These are phyloP conservation scores for Apogon talboti DNA, from an alignment of 2,797 vertebrate species.

Conservation along the genomic window DNA sequence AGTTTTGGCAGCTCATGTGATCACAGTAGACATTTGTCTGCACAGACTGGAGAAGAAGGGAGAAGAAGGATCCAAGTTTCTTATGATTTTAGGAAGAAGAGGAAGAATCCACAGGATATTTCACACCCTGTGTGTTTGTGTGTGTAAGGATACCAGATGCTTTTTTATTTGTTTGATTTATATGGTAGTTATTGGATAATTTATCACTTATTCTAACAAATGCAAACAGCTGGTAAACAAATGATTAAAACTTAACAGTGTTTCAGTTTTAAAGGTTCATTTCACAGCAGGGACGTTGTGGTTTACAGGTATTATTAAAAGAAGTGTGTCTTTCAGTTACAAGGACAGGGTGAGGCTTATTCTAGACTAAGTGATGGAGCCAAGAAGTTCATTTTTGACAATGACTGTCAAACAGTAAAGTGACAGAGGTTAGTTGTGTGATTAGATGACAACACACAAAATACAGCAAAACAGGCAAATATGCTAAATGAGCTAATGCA, in stretches of 20 bases:
- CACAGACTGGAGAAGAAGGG: conserved; percentile 55
- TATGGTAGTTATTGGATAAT: conserved; percentile 50
- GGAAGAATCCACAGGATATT: conserved; percentile 5
- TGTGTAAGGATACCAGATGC: conserved; percentile 23
- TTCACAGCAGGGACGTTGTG: conserved; percentile 6
- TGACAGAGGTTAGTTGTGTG: background rate
- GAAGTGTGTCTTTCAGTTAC: conserved; percentile 4
- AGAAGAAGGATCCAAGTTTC: conserved; percentile 38
- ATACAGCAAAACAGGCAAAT: background rate
- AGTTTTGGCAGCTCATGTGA: conserved; percentile 47
- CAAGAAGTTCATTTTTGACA: background rate
- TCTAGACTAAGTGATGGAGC: background rate
- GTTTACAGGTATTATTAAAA: conserved; percentile 7
- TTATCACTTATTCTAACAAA: conserved; percentile 39
- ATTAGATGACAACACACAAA: conserved; percentile 14
- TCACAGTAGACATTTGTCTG: conserved; percentile 61
- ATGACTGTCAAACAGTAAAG: background rate
- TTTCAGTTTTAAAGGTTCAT: conserved; percentile 18
- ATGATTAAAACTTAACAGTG: conserved; percentile 6
- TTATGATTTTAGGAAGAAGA: conserved; percentile 37
- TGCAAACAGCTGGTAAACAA: conserved; percentile 26
- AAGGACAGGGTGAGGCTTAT: background rate
- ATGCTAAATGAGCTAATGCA: conserved; percentile 9
- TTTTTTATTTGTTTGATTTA: conserved; percentile 44
- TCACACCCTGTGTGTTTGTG: background rate